phyloP scores from a whole-genome alignment of 92 coral and sea anemone species.

The Epizoanthus rinbou region DNA sequence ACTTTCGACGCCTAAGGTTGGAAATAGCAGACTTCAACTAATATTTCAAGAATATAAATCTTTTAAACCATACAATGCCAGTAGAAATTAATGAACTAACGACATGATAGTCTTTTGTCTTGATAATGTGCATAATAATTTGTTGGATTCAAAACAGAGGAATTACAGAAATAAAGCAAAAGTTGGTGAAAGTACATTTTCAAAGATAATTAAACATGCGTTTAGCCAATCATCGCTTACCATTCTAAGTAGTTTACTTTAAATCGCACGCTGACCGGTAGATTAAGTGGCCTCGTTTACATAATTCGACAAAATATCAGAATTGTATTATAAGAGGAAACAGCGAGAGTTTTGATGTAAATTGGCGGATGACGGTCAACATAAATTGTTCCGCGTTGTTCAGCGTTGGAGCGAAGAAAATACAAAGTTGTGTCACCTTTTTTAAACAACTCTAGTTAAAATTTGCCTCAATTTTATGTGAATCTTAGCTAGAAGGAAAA shows the following conservation, averaged over 20 bases:
- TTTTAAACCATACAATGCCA: not conserved
- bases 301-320: constrained; percentile 34
- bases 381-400: constrained; percentile 33
- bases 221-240: constrained; percentile 26
- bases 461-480: not conserved
- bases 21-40: not conserved
- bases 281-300: constrained; percentile 45
- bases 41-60: not conserved
- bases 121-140: not conserved
- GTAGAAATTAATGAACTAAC: not conserved
- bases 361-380: constrained; percentile 14
- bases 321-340: constrained; percentile 20
- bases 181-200: constrained; percentile 14
- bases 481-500: constrained; percentile 2
- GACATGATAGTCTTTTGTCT: not conserved
- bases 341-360: constrained; percentile 12
- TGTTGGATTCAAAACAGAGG: not conserved
- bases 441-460: not conserved
- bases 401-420: constrained; percentile 3
- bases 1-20: not conserved
- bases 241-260: constrained; percentile 19
- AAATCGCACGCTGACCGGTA: constrained; percentile 27
- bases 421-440: not conserved
- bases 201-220: constrained; percentile 17
- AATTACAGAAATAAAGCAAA: constrained; percentile 24